Evolutionary conservation across 2,888 invertebrate species (phyloP).

Genomic region (Imbricaverruca yamaguchii): DNA sequence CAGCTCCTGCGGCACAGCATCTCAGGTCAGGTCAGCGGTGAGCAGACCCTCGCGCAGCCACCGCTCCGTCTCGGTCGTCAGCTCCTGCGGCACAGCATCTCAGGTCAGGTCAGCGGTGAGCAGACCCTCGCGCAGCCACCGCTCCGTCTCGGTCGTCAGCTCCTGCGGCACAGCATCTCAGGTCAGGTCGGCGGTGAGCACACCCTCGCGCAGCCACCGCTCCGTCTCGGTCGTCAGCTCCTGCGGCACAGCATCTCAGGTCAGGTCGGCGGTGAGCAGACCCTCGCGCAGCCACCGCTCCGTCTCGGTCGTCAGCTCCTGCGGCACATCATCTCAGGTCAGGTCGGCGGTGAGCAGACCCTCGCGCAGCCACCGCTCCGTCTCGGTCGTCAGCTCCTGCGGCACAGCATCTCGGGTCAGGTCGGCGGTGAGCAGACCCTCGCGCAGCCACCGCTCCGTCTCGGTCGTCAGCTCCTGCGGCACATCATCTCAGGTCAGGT

Average conservation of each 20-base stretch:
- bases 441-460: neutral
- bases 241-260: no score
- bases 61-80: neutral
- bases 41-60: conserved; percentile 7
- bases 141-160: neutral
- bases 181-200: conserved; percentile 49
- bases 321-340: no score
- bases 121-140: conserved; percentile 3
- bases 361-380: neutral
- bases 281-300: conserved; percentile 1
- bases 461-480: neutral
- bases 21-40: conserved; percentile 52
- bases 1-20: neutral
- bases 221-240: neutral
- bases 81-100: neutral
- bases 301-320: neutral
- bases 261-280: conserved; percentile 48
- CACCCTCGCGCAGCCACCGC: neutral
- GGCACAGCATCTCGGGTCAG: no score
- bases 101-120: conserved; percentile 50
- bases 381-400: conserved; percentile 1
- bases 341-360: conserved; percentile 47
- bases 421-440: conserved; percentile 41
- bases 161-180: no score
- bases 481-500: no score